phyloP scores from a whole-genome alignment of 2,888 invertebrate species.

The Caenorhabditis sp. region DNA sequence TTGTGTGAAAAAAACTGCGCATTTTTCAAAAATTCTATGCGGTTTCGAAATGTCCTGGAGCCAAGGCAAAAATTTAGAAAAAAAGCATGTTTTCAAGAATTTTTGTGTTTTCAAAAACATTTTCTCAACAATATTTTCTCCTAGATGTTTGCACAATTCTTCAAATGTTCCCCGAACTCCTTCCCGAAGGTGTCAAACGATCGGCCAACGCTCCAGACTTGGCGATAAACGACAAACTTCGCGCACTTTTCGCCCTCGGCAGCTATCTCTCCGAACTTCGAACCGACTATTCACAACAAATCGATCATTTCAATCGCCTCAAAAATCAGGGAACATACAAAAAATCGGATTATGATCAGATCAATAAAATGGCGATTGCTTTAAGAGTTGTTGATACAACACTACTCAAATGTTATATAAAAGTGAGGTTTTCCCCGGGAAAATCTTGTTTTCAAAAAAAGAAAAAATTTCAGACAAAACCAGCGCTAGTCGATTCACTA shows the following conservation, averaged over 20 bases:
- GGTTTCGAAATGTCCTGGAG: no score
- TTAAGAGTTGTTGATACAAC: conserved; percentile 96
- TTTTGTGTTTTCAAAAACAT: not conserved
- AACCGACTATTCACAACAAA: conserved; percentile 31
- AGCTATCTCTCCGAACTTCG: conserved; percentile 81
- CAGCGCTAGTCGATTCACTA: conserved; percentile 89
- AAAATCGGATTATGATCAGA: conserved; percentile 14
- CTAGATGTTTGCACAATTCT: conserved; percentile 92
- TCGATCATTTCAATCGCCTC: conserved; percentile 25
- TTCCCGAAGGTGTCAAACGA: conserved; percentile 73
- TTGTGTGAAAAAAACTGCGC: no score
- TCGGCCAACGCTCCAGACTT: conserved; percentile 36
- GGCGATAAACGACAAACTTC: conserved; percentile 77
- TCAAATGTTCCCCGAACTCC: conserved; percentile 87
- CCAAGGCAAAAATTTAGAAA: no score
- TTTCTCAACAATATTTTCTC: no score
- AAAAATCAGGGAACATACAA: conserved; percentile 14
- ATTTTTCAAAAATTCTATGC: no score
- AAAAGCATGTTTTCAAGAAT: no score
- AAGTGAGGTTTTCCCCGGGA: conserved; percentile 75
- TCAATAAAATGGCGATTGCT: conserved; percentile 71
- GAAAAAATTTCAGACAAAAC: conserved; percentile 81
- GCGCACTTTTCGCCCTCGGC: conserved; percentile 84
- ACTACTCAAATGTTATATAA: conserved; percentile 91
- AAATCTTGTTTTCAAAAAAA: not conserved